These are phyloP conservation scores for Drosophila prolongata DNA, from an alignment of 2,888 invertebrate genomes.

Conservation along the genomic window DNA sequence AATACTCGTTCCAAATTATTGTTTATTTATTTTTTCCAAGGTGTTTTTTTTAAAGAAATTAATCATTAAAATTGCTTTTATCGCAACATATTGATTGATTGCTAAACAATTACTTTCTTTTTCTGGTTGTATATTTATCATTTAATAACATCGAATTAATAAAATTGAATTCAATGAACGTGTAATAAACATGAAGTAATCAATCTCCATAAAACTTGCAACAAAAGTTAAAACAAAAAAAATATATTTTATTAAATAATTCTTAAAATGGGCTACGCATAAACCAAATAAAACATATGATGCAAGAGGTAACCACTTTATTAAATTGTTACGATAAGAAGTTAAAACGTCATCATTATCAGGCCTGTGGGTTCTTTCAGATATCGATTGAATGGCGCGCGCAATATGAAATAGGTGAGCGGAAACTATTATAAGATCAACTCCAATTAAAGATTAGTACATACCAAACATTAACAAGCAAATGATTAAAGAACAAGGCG, in stretches of 20 bases:
- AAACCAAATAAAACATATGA: conserved; percentile 2
- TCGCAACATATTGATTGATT: not conserved
- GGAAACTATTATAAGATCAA: not conserved
- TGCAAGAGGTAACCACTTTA: conserved; percentile 9
- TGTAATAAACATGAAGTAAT: too few species aligned
- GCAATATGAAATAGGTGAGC: not conserved
- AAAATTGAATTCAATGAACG: too few species aligned
- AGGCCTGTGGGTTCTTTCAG: not conserved
- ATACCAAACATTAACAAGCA: too few species aligned
- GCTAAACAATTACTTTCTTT: not conserved
- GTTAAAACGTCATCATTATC: conserved; percentile 38
- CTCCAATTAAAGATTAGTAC: not conserved
- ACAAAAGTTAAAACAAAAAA: too few species aligned
- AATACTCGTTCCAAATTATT: too few species aligned
- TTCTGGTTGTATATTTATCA: not conserved
- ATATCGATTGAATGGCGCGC: not conserved
- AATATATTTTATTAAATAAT: not conserved
- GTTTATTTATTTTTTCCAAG: too few species aligned
- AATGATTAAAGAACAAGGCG: too few species aligned
- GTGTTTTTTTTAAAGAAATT: not conserved
- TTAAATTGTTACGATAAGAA: conserved; percentile 24
- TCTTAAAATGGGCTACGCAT: too few species aligned
- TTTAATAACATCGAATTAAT: too few species aligned
- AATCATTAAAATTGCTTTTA: not conserved
- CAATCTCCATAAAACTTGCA: too few species aligned